Base-by-base conservation (phyloP, 2,888 invertebrate species). In the Protonemura montana region DNA sequence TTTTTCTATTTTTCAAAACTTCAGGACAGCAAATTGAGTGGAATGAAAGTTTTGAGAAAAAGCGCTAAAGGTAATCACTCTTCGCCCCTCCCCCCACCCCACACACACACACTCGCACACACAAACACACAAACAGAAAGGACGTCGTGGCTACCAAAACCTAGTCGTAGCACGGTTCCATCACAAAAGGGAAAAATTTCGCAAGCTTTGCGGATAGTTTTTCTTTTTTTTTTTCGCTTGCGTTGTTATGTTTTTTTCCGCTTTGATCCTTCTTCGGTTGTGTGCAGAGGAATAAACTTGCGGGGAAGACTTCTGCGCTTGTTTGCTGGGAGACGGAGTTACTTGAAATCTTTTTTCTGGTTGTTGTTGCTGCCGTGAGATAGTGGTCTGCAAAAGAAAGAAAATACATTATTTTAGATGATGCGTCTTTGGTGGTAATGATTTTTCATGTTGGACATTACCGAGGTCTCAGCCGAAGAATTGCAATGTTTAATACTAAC, bases 181-280 rank as follows among this genome's bases (percentile, higher is more conserved):
- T 10, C 59, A 59, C 59, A 59, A 59, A 41, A 59, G 59, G 35
- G 59, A 59, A 3, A 59, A 59, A 59, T 16, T 35, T 59, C 59
- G 59, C 59, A 21, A 59, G 59, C 59, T 59, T 59, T 59, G 59
- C 21, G 13, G 59, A 21, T 21, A 35, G 59, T 59, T 59, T 59
- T 59, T 59, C n/a, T n/a, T 59, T 21, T 21, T 10, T 59, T 21
- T 21, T 10, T 59, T 21, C 59, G 16, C 13, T 59, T 21, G 13
- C 59, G 59, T 59, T 59, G 59, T 59, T 59, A 59, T 59, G 59
- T 59, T 59, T 59, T 59, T 59, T 59, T 41, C n/a, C 59, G 59
- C 59, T 59, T 59, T 59, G 59, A 59, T 59, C 59, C 59, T 59
- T 59, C 59, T 59, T 59, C 59, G 59, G 59, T 21, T 21, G 59